Evolutionary conservation across 2,113 vertebrate species (phyloP).

Genomic region (Antennarius striatus): DNA sequence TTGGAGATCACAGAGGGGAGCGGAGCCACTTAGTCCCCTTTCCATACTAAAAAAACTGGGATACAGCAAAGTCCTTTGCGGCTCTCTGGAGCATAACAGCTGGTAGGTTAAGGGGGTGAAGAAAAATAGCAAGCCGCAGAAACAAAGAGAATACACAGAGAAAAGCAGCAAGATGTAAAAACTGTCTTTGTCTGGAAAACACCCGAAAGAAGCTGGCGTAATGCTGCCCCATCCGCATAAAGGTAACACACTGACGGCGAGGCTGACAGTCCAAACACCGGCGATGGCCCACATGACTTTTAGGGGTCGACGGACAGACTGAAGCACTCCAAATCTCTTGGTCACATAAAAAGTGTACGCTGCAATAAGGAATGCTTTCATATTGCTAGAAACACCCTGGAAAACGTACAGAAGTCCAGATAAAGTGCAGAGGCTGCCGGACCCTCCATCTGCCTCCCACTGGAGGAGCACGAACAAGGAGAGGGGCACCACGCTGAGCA

Average conservation of each 20-base stretch:
- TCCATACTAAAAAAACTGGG: constrained; percentile 76
- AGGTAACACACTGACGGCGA: constrained; percentile 86
- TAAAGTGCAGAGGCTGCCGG: constrained; percentile 82
- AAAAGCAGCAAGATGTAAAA: constrained; percentile 85
- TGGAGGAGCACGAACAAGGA: constrained; percentile 87
- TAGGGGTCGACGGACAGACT: constrained; percentile 58
- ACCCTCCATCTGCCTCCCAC: constrained; percentile 77
- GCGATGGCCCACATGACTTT: constrained; percentile 80
- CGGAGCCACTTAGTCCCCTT: constrained; percentile 66
- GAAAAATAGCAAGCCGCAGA: constrained; percentile 82
- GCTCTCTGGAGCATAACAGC: constrained; percentile 89
- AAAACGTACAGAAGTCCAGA: constrained; percentile 90
- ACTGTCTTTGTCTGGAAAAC: constrained; percentile 82
- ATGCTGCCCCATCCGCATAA: constrained; percentile 92
- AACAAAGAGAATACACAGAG: constrained; percentile 82
- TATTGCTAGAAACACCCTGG: constrained; percentile 91
- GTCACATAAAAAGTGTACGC: constrained; percentile 89
- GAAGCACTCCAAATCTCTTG: constrained; percentile 69
- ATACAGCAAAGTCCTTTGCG: constrained; percentile 71
- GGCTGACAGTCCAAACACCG: constrained; percentile 83
- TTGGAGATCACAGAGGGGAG: constrained; percentile 68
- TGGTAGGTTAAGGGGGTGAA: constrained; percentile 84
- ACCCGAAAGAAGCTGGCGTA: constrained; percentile 85
- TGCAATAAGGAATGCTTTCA: constrained; percentile 90
- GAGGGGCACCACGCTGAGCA: constrained; percentile 86